phyloP scores from a whole-genome alignment of 2,113 vertebrate species.

The Mesitornis unicolor region DNA sequence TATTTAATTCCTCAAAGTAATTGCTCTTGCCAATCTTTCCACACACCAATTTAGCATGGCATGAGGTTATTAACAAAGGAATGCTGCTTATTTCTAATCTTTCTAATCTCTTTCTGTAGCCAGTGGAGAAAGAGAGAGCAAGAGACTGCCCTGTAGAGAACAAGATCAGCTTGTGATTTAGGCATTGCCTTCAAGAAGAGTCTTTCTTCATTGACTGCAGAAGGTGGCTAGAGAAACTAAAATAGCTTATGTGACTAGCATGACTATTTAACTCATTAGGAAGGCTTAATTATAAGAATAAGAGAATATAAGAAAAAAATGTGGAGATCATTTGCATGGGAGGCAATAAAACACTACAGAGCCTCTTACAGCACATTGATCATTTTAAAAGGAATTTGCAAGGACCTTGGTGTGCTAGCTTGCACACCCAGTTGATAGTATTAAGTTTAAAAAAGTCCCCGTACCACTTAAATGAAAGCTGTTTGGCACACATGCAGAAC shows the following conservation, averaged over 20 bases:
- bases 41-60: neutral
- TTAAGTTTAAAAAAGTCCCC: neutral
- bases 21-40: neutral
- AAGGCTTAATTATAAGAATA: slow-evolving; percentile 38
- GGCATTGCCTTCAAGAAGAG: neutral
- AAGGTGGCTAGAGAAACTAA: neutral
- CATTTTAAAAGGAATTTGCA: slow-evolving; percentile 3
- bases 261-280: slow-evolving; percentile 18
- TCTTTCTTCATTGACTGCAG: neutral
- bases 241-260: neutral
- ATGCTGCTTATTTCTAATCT: neutral
- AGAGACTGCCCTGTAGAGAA: neutral
- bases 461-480: neutral
- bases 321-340: neutral
- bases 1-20: neutral
- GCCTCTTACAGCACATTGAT: neutral
- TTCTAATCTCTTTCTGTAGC: neutral
- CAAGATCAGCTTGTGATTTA: neutral
- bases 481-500: rapidly evolving
- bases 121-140: neutral
- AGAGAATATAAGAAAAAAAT: no score
- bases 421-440: neutral
- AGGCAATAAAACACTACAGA: neutral
- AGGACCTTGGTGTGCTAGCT: neutral
- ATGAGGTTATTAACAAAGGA: neutral